These are phyloP conservation scores for Oophaga sylvatica DNA, from an alignment of 2,797 vertebrate species.

Conservation along the genomic window DNA sequence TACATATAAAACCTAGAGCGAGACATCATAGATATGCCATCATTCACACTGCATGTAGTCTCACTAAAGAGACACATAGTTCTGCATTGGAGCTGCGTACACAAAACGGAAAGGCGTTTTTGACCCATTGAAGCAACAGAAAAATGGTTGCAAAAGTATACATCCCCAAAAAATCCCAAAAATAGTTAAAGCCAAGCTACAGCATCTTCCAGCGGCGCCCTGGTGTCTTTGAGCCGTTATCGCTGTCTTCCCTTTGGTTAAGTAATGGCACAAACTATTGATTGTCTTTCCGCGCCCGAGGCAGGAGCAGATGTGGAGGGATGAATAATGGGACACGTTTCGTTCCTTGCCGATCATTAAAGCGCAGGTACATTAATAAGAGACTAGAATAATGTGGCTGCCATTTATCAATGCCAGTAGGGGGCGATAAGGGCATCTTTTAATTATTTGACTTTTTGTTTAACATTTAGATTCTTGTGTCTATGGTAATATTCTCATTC, in stretches of 20 bases:
- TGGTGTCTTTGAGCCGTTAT: neutral
- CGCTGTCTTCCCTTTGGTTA: slow-evolving; percentile 23
- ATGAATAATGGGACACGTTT: slow-evolving; percentile 13
- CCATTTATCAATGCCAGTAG: neutral
- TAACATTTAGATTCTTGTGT: neutral
- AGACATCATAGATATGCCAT: neutral
- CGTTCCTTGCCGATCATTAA: neutral
- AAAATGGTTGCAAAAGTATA: neutral
- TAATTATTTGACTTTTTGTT: neutral
- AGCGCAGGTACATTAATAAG: slow-evolving; percentile 13
- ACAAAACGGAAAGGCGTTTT: neutral
- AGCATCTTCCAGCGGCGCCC: neutral
- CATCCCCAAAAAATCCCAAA: too few relatives aligned
- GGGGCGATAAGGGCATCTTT: neutral
- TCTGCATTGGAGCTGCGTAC: neutral
- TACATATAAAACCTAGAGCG: neutral
- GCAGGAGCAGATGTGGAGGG: slow-evolving; percentile 34
- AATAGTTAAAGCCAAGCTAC: neutral
- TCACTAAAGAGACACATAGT: neutral
- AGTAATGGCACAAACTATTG: slow-evolving; percentile 19
- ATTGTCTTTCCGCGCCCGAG: slow-evolving; percentile 12
- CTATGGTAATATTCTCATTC: neutral
- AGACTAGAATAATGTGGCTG: neutral
- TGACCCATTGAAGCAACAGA: neutral
- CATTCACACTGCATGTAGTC: neutral